phyloP scores from a whole-genome alignment of 2,113 vertebrate species.

The Nyctibius bracteatus region DNA sequence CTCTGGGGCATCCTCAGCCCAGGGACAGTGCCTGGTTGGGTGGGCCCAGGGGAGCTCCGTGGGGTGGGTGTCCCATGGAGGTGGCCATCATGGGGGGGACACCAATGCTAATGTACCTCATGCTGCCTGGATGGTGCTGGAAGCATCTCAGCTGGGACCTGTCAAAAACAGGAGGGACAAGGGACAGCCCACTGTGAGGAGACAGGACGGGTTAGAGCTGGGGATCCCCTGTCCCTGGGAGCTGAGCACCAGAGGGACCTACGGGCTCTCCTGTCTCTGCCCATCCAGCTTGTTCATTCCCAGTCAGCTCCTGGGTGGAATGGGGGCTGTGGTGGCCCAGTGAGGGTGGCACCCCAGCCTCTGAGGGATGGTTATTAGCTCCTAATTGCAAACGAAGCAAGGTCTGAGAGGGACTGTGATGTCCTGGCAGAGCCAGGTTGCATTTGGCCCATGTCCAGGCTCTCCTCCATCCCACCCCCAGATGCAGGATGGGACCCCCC shows the following conservation, averaged over 20 bases:
- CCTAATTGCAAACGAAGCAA: background rate
- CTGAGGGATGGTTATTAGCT: background rate
- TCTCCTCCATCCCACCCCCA: background rate
- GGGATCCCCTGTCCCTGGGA: background rate
- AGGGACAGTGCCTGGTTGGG: background rate
- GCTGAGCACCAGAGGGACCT: background rate
- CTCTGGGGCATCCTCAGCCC: background rate
- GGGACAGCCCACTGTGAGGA: background rate
- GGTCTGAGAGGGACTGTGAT: background rate
- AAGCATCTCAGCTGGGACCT: background rate
- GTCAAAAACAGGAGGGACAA: accelerated
- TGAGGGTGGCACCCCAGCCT: background rate
- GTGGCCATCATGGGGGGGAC: background rate
- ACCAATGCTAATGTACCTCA: background rate
- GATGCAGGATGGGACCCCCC: background rate
- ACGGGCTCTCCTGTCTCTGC: background rate
- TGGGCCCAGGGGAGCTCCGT: background rate
- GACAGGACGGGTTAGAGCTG: background rate
- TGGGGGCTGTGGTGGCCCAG: accelerated
- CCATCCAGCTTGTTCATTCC: background rate
- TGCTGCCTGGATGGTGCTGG: background rate
- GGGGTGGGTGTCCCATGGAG: background rate
- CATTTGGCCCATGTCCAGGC: background rate
- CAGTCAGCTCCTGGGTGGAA: background rate
- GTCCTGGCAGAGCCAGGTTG: background rate